Evolutionary conservation across 2,113 vertebrate species (phyloP), one percentile per base, ranked within the genome.

Genomic region (Grammomys dolichurus): DNA sequence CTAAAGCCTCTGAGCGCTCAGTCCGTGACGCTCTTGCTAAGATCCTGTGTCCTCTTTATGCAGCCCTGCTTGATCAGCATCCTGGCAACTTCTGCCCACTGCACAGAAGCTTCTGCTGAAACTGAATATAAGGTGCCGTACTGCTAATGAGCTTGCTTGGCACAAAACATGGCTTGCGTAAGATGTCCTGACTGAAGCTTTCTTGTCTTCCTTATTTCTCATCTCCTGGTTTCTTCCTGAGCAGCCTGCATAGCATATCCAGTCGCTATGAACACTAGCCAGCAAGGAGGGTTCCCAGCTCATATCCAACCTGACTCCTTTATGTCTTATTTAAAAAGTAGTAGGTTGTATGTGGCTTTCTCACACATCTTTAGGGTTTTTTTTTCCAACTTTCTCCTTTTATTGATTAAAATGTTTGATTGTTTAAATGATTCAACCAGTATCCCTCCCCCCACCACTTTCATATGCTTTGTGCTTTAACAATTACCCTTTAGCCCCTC

Each of bases 261-360:
- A 2, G 13, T 84, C 3, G 17, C 56, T 60, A 3, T 9, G 14
- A 63, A 43, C n/a, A 19, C n/a, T 10, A 84, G 58, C 14, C 58
- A 31, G 24, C 81, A 17, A 43, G 58, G n/a, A 43, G 8, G 28
- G 13, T 10, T 40, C n/a, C 58, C 58, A 28, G 8, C 81, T 63
- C 0, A 1, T 12, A 10, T 19, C 58, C 58, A 40, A 26, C n/a
- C 58, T 63, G 58, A 16, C 28, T 43, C 24, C n/a, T 84, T 58
- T 3, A 16, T 63, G 14, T 13, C 0, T 1, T 63, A 19, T 17
- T 40, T 84, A 28, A 1, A 1, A 60, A 60, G 80, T 3, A 2
- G 54, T 14, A 3, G 19, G 56, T 8, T 84, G 56, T 28, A 40
- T 84, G 12, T 5, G 36, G 56, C 78, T 82, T 40, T 82, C 40